These are phyloP conservation scores for Tromatobia lineatoria DNA, from an alignment of 2,888 invertebrate species.

Conservation along the genomic window DNA sequence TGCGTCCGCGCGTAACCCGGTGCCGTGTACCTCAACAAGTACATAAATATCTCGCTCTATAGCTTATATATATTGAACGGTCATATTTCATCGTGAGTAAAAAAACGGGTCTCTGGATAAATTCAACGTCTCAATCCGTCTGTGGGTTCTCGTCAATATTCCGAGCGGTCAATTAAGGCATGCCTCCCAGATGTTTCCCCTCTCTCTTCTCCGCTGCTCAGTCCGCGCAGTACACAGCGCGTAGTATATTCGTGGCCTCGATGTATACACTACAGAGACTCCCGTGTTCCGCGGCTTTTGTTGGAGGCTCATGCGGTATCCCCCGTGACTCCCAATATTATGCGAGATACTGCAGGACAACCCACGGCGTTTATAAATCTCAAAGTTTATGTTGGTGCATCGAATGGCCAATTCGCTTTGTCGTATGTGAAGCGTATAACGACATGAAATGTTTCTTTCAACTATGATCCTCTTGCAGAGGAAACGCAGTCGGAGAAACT, in stretches of 20 bases:
- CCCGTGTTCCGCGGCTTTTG: constrained; percentile 20
- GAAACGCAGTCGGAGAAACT: background rate
- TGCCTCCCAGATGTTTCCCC: constrained; percentile 78
- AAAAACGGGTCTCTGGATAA: constrained; percentile 73
- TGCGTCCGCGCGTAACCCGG: constrained; percentile 58
- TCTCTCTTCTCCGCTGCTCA: constrained; percentile 35
- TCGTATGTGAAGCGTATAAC: background rate
- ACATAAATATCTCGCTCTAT: constrained; percentile 77
- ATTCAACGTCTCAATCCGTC: constrained; percentile 82
- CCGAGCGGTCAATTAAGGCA: constrained; percentile 81
- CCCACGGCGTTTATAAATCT: constrained; percentile 65
- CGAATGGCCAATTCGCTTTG: constrained; percentile 54
- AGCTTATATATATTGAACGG: constrained; percentile 74
- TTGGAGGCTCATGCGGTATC: constrained; percentile 45
- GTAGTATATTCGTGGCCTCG: constrained; percentile 25
- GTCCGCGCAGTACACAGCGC: constrained; percentile 20
- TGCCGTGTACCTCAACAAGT: constrained; percentile 67
- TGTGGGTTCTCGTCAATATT: constrained; percentile 79
- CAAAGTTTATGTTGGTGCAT: constrained; percentile 48
- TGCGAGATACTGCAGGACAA: constrained; percentile 55
- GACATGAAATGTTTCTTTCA: constrained; percentile 14
- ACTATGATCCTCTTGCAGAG: background rate
- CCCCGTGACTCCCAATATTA: constrained; percentile 52
- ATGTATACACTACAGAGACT: constrained; percentile 16
- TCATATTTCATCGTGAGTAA: constrained; percentile 78